Base-by-base conservation (phyloP, 2,797 vertebrate species). In the Falco columbarius region DNA sequence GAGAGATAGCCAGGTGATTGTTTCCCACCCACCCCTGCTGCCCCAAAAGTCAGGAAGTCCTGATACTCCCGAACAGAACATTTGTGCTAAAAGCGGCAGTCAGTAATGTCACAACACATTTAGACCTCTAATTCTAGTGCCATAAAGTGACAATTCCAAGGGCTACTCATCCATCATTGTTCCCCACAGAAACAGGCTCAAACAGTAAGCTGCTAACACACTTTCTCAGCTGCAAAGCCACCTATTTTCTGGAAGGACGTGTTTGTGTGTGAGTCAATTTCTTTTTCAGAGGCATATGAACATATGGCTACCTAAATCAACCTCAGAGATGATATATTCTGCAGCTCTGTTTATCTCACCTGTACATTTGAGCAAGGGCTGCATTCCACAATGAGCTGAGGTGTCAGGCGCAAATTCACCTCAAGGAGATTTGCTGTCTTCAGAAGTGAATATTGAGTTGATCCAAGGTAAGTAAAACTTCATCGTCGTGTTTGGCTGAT, bases 271-370 rank as follows among this genome's bases (percentile, higher is more conserved):
- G 46, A 30, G 66, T 1, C 0, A 3, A 52, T 95, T 84, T 94
- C 21, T 83, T 84, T 86, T 84, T 75, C 72, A 54, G 75, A 83
- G 54, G 23, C 14, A 14, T 36, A 29, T 32, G 59, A 81, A n/a
- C 36, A 61, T 16, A 32, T 7, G 9, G n/a, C 62, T 83, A 32
- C 59, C 67, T 76, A 85, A 94, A 75, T 61, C 52, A 88, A 5
- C 12, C 0, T 1, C 12, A 14, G 58, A 65, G 54, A 66, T 0
- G 1, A 38, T 63, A 71, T 70, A 26, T 52, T 73, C 56, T 74
- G 40, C 0, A 0, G 10, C 44, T 88, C 55, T 68, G 29, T 92
- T 68, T 91, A 30, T 66, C 44, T 89, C 52, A n/a, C 59, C 51
- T 47, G 55, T 34, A 6, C 18, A 3, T 17, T 62, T 47, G 30